Evolutionary conservation across 2,888 invertebrate genomes (phyloP).

Genomic region (Cataglyphis albicans): DNA sequence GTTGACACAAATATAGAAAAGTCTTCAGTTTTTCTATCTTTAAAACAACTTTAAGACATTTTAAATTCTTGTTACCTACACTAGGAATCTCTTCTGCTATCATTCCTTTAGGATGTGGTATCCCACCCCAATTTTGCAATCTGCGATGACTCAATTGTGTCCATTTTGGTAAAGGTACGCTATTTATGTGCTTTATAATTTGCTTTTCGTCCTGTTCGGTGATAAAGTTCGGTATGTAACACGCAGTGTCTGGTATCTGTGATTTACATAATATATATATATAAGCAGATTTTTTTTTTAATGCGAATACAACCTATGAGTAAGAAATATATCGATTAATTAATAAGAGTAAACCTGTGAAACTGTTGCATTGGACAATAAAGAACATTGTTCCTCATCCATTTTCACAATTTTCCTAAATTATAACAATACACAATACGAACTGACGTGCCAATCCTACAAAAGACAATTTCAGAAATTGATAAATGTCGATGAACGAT

Average conservation of each 20-base stretch:
- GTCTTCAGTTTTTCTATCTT: not conserved
- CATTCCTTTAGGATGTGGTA: constrained; percentile 97
- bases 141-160: constrained; percentile 95
- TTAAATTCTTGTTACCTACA: constrained; percentile 73
- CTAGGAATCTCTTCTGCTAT: constrained; percentile 94
- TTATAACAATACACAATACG: not conserved
- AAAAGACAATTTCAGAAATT: not conserved
- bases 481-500: constrained; percentile 28
- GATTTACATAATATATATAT: not conserved
- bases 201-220: constrained; percentile 90
- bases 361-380: constrained; percentile 49
- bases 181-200: constrained; percentile 91
- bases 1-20: not conserved
- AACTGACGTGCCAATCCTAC: not conserved
- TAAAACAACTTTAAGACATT: not conserved
- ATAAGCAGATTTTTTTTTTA: not conserved
- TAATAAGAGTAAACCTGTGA: constrained; percentile 60
- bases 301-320: constrained; percentile 55
- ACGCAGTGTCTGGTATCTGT: constrained; percentile 89
- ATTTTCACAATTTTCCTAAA: constrained; percentile 42
- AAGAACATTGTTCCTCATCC: constrained; percentile 40
- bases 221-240: constrained; percentile 96
- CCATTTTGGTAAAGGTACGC: constrained; percentile 97
- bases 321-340: not conserved
- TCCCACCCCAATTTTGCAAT: constrained; percentile 99